Conservation (phyloP, 2,113 vertebrate species). For the Marmota monax region DNA sequence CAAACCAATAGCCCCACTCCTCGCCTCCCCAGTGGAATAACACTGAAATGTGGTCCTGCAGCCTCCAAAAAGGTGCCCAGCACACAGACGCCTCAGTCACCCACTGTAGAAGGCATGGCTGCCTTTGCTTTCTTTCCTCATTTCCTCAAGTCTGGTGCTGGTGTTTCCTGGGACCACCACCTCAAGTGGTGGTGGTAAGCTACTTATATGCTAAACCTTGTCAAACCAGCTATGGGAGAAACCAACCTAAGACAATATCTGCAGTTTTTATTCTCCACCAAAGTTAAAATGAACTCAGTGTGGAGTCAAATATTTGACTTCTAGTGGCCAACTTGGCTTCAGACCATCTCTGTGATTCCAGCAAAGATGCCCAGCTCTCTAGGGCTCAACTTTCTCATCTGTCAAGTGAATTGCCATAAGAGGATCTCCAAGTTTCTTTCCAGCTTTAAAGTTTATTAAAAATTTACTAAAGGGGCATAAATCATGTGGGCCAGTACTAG, state of each 20-base stretch:
- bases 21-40: not conserved
- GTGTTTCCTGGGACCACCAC: not conserved
- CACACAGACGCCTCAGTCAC: not conserved
- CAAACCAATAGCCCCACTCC: not conserved
- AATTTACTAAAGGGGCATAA: constrained; percentile 13
- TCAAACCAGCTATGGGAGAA: not conserved
- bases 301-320: constrained; percentile 22
- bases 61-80: not conserved
- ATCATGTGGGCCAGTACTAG: not conserved
- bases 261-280: not conserved
- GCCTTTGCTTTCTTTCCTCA: not conserved
- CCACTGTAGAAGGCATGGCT: fast-evolving
- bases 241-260: not conserved
- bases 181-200: too few species aligned
- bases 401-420: not conserved
- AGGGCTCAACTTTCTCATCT: not conserved
- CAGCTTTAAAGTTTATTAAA: constrained; percentile 11
- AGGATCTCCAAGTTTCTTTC: not conserved
- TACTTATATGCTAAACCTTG: not conserved
- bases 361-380: not conserved
- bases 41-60: not conserved
- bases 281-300: not conserved
- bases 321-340: not conserved
- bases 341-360: not conserved
- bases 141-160: not conserved